Evolutionary conservation across 2,888 invertebrate genomes (phyloP).

Genomic region (Dasypolia templi): DNA sequence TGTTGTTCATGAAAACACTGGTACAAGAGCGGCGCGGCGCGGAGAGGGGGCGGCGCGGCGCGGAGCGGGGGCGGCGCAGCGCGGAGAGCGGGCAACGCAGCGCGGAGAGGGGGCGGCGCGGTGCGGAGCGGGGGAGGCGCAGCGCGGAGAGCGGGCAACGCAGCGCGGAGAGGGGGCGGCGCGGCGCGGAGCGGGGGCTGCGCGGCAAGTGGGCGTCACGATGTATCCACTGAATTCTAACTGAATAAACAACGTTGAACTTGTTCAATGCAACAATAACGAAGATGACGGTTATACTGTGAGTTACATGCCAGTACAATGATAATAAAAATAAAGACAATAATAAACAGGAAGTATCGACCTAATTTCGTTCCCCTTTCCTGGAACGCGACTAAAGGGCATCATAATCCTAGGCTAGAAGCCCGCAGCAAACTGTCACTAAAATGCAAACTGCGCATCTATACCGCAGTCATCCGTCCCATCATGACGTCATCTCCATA

Average conservation of each 20-base stretch:
- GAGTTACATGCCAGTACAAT: background rate
- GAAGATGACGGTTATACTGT: background rate
- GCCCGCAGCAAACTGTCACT: no score
- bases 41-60: no score
- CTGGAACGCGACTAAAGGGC: background rate
- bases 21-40: background rate
- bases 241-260: constrained; percentile 1
- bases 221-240: background rate
- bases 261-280: background rate
- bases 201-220: background rate
- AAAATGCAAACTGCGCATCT: no score
- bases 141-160: no score
- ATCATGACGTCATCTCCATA: no score
- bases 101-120: no score
- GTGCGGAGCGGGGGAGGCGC: no score
- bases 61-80: no score
- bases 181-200: background rate
- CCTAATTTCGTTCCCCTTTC: background rate
- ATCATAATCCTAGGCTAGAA: no score
- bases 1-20: background rate
- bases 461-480: no score
- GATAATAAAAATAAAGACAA: background rate
- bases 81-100: no score
- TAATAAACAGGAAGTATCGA: background rate
- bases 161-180: no score